Evolutionary conservation across 2,888 invertebrate species (phyloP).

Genomic region (Eristalinus sepulchralis): DNA sequence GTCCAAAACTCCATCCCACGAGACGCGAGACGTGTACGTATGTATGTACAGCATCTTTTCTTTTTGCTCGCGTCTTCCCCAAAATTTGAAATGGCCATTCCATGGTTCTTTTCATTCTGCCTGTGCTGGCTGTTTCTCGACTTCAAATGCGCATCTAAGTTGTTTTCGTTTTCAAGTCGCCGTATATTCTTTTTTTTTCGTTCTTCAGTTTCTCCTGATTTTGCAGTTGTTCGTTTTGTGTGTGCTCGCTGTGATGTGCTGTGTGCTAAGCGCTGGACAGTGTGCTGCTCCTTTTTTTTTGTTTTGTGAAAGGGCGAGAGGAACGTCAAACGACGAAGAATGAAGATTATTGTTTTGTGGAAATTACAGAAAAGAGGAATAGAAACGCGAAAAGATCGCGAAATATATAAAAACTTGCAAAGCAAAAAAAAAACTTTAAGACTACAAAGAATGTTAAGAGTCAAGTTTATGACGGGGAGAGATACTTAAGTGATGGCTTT

Average conservation of each 20-base stretch:
- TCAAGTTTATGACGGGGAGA: conserved; percentile 43
- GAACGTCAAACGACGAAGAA: conserved; percentile 30
- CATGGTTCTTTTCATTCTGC: conserved; percentile 16
- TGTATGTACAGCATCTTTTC: neutral
- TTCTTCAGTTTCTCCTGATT: too few species aligned
- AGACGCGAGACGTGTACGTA: neutral
- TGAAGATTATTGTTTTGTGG: conserved; percentile 60
- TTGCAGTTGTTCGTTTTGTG: neutral
- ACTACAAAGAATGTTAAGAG: conserved; percentile 50
- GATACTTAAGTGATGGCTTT: conserved; percentile 46
- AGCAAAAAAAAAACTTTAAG: conserved; percentile 1
- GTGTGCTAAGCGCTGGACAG: neutral
- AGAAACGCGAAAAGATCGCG: neutral
- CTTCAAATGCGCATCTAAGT: conserved; percentile 44
- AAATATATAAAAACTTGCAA: conserved; percentile 24
- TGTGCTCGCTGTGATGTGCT: neutral
- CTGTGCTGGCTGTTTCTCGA: neutral
- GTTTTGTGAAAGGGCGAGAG: neutral
- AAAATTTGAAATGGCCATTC: conserved; percentile 32
- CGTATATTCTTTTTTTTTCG: neutral
- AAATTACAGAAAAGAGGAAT: conserved; percentile 14
- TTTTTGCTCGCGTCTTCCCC: conserved; percentile 1
- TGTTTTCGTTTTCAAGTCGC: conserved; percentile 19
- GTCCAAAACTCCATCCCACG: conserved; percentile 14
- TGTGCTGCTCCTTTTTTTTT: neutral